These are phyloP conservation scores for Drosophila jambulina DNA, from an alignment of 1,140 invertebrate species.

Conservation along the genomic window DNA sequence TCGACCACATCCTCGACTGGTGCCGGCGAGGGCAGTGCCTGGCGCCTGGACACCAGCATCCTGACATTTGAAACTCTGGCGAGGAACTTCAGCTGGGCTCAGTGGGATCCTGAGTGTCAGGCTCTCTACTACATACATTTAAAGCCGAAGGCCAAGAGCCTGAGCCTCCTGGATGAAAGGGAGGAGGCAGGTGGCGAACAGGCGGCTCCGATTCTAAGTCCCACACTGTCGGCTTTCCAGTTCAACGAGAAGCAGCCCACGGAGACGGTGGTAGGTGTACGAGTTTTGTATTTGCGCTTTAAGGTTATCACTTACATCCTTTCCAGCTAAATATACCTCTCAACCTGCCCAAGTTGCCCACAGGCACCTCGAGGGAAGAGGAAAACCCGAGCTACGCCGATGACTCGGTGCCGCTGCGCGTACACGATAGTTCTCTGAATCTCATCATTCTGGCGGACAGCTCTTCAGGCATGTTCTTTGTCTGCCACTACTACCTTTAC, in stretches of 20 bases:
- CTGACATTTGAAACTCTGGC: slow-evolving; percentile 88
- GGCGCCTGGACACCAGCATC: slow-evolving; percentile 86
- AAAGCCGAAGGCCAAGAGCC: slow-evolving; percentile 88
- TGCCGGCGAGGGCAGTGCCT: slow-evolving; percentile 85
- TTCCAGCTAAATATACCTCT: slow-evolving; percentile 92
- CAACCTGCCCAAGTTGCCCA: slow-evolving; percentile 90
- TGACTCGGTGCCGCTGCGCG: slow-evolving; percentile 90
- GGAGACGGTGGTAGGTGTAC: slow-evolving; percentile 91
- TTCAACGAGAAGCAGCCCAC: slow-evolving; percentile 93
- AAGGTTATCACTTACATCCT: neutral
- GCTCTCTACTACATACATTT: slow-evolving; percentile 93
- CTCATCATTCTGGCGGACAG: slow-evolving; percentile 90
- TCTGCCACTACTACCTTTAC: slow-evolving; percentile 94
- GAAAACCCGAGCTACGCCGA: slow-evolving; percentile 90
- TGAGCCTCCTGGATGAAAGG: slow-evolving; percentile 86
- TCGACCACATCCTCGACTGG: slow-evolving; percentile 65
- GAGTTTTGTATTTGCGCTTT: neutral
- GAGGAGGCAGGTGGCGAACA: slow-evolving; percentile 84
- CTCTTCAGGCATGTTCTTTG: slow-evolving; percentile 89
- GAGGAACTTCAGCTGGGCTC: slow-evolving; percentile 92
- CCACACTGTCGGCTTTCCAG: slow-evolving; percentile 92
- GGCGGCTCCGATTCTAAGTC: slow-evolving; percentile 80
- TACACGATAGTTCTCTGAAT: slow-evolving; percentile 93
- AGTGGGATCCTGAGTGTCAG: slow-evolving; percentile 90
- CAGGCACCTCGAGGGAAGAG: slow-evolving; percentile 85